Evolutionary conservation across 2,113 vertebrate genomes (phyloP), one percentile per base, ranked within the genome.

Genomic region (Etia nguti): DNA sequence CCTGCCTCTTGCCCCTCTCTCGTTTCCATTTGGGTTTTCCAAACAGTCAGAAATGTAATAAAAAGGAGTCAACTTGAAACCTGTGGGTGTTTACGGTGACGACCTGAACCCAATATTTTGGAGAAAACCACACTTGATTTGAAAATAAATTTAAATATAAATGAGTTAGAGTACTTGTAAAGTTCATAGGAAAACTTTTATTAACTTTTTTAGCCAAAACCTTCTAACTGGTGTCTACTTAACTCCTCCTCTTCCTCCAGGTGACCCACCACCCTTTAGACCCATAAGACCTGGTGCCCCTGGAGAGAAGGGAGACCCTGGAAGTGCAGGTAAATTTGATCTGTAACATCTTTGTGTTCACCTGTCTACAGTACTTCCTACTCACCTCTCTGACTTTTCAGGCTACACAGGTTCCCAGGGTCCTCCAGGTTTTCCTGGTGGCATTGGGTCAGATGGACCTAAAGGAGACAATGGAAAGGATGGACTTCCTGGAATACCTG

Each of bases 381-480:
- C 10, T 73, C 18, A 70, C 79, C 54, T 62, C 65, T 4, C 41
- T 3, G 24, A 81, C 26, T 54, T 18, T 73, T 16, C 73, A 95
- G 94, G 94, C 52, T 82, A 7, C 59, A 12, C 41, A 26, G 93
- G 94, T 36, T 6, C 26, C 5, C 87, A 70, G 0, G 96, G 96
- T 62, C 41, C 62, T 50, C 46, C 41, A 54, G 96, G 96, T 22
- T 84, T 54, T 26, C 38, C 4, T 16, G 96, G 96, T 15, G n/a
- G 56, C 55, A 82, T 82, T 29, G 96, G 96, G 77, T 89, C 83
- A 18, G 70, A 90, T 54, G 96, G 96, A 48, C 5, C 10, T 3
- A 96, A 95, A 88, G 96, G 96, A 80, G 79, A 95, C n/a, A 88
- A 54, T 81, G 96, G 96, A 79, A n/a, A 81, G 6, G 3, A 52